Evolutionary conservation across 2,113 vertebrate species (phyloP).

Genomic region (Chaetodon auriga): DNA sequence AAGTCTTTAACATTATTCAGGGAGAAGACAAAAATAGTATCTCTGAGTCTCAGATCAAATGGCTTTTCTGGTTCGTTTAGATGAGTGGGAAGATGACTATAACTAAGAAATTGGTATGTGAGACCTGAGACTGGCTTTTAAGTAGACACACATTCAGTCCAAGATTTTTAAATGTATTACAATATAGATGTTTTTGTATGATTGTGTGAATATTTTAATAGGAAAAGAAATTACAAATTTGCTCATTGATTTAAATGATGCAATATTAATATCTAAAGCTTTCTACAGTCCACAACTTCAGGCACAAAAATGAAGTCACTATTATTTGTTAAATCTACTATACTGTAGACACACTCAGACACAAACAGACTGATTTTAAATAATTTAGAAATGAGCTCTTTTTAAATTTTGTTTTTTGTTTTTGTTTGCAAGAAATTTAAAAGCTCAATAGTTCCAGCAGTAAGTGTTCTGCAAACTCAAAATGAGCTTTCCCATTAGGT

Average conservation of each 20-base stretch:
- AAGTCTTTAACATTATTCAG: constrained; percentile 17
- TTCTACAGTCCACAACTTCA: background rate
- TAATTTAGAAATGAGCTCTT: background rate
- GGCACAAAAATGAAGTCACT: background rate
- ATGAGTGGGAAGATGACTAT: background rate
- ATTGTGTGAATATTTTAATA: background rate
- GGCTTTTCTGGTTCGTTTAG: constrained; percentile 21
- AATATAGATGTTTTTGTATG: background rate
- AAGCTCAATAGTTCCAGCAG: background rate
- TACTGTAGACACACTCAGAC: background rate
- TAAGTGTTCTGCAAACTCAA: background rate
- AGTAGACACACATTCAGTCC: constrained; percentile 29
- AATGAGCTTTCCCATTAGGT: background rate
- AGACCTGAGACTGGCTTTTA: constrained; percentile 22
- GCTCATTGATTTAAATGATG: background rate
- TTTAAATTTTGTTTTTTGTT: too few relatives aligned
- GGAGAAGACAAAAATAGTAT: constrained; percentile 48
- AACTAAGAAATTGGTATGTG: constrained; percentile 10
- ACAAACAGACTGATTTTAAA: background rate
- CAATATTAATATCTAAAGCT: background rate
- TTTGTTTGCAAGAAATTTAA: background rate
- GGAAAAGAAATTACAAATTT: background rate
- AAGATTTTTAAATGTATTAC: constrained; percentile 3
- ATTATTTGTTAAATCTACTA: background rate
- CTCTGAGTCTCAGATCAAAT: constrained; percentile 20